Evolutionary conservation across 64 coral and sea anemone genomes (phyloP).

Genomic region (Porites lutea): DNA sequence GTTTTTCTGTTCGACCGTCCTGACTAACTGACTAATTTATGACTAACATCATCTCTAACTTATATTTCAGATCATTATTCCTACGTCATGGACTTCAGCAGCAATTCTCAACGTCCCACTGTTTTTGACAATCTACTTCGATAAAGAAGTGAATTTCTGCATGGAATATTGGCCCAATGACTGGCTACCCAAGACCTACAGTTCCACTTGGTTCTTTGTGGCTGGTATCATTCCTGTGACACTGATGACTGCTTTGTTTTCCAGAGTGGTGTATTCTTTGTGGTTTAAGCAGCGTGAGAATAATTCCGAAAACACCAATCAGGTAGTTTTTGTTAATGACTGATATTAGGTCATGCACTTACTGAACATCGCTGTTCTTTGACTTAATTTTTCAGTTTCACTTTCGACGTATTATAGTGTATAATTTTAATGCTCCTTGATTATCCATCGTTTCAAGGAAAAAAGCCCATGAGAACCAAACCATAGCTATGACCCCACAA

Average conservation of each 20-base stretch:
- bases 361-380: too few relatives aligned
- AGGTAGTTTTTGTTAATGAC: neutral
- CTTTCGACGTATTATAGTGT: too few relatives aligned
- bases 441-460: too few relatives aligned
- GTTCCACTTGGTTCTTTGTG: conserved; percentile 25
- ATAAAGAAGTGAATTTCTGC: conserved; percentile 34
- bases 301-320: neutral
- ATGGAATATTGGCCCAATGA: conserved; percentile 42
- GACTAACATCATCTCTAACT: neutral
- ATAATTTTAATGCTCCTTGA: too few relatives aligned
- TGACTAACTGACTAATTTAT: too few relatives aligned
- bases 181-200: conserved; percentile 40
- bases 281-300: neutral
- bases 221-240: neutral
- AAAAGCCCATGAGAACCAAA: too few relatives aligned
- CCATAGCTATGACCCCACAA: too few relatives aligned
- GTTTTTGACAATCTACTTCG: conserved; percentile 42
- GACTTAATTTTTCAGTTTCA: too few relatives aligned
- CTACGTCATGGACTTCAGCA: conserved; percentile 17
- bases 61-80: conserved; percentile 6
- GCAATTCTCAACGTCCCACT: conserved; percentile 25
- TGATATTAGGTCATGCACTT: too few relatives aligned
- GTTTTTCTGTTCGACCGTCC: too few relatives aligned
- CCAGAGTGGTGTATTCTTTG: conserved; percentile 21
- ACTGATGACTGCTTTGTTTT: conserved; percentile 6